Base-by-base conservation (phyloP, 2,888 invertebrate genomes). In the Clostera curtula region DNA sequence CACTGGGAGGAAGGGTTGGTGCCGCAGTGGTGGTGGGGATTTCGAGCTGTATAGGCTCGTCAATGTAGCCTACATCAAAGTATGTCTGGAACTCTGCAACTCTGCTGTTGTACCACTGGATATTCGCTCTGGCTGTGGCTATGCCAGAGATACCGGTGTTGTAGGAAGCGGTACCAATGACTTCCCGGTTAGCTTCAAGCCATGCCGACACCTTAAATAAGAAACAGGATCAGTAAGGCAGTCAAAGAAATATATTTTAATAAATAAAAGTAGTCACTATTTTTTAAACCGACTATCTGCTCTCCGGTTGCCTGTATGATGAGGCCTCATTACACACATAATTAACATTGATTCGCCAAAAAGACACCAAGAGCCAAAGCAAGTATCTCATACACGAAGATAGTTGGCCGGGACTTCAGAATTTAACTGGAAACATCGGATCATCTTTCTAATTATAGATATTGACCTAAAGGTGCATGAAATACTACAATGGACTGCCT, bases 41-140 rank as follows among this genome's bases (percentile, higher is more conserved):
- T 7, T 19, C 22, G 9, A 23, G 9, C 2, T 55, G 51, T 6
- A 67, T 39, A 1, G 35, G 40, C 1, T 56, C 59, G 7, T 73
- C 71, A 0, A 56, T 49, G 27, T 67, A 83, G 16, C 82, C 80
- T 20, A 34, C 52, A 2, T 74, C 69, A 15, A 80, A 72, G 47
- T 57, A 83, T 0, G 22, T 19, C 1, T 38, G 40, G 16, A 80
- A 56, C 29, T 83, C 83, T 0, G 34, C 9, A 1, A 56, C 31
- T 13, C 77, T 65, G 1, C 29, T 12, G 2, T 22, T 18, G 4
- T 70, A 66, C 73, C 79, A 82, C 0, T 16, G 35, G 0, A 75
- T 45, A 35, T 75, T 76, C 2, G 15, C 9, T 19, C 68, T 58
- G 1, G 73, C 47, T 2, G 55, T 37, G 0, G 36, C 35, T 1